Conservation (phyloP, 1,140 invertebrate genomes). For the Dendrolimus punctatus region DNA sequence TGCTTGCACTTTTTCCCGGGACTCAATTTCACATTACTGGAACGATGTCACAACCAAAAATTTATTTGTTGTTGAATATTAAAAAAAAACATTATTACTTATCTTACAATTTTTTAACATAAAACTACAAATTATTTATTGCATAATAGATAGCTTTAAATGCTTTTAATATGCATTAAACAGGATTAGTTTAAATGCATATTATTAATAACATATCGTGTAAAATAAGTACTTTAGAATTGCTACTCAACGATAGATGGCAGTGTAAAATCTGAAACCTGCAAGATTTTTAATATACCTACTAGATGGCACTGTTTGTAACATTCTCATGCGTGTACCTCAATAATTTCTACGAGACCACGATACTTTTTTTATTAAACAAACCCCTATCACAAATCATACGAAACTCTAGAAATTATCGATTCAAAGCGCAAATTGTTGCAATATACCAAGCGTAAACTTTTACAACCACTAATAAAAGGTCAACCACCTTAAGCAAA, state of each 20-base stretch:
- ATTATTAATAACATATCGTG: too few relatives aligned
- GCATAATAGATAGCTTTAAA: too few relatives aligned
- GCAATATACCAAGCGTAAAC: background rate
- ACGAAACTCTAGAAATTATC: background rate
- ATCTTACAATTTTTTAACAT: too few relatives aligned
- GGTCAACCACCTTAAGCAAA: slow-evolving; percentile 10
- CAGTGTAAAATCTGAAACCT: background rate
- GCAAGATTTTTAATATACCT: background rate
- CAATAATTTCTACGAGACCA: background rate
- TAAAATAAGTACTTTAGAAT: too few relatives aligned
- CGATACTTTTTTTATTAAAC: slow-evolving; percentile 1
- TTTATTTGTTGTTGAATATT: too few relatives aligned
- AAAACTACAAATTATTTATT: too few relatives aligned
- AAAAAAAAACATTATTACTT: too few relatives aligned
- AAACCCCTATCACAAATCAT: background rate
- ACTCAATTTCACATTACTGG: too few relatives aligned
- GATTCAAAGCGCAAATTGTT: background rate
- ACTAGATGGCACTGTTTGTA: slow-evolving; percentile 7
- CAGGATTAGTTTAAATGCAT: too few relatives aligned
- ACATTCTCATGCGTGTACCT: background rate
- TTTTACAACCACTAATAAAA: slow-evolving; percentile 1
- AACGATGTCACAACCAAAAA: too few relatives aligned
- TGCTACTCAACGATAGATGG: slow-evolving; percentile 11
- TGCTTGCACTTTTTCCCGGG: too few relatives aligned
- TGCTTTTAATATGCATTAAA: too few relatives aligned